These are phyloP conservation scores for Dascyllus trimaculatus DNA, from an alignment of 2,113 vertebrate species.

Conservation along the genomic window DNA sequence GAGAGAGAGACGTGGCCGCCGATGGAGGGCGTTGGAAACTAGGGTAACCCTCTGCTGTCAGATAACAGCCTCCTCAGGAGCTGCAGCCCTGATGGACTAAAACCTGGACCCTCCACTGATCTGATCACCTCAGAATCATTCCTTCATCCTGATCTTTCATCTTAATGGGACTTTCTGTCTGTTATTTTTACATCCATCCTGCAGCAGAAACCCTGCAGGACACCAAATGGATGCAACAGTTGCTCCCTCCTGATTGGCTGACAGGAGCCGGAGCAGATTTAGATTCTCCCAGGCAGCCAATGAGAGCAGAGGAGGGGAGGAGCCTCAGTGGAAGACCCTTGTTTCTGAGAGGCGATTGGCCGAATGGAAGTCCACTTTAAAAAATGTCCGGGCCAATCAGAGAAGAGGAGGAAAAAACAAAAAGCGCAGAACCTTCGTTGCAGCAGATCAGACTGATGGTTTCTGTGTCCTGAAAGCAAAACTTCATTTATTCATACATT, in stretches of 20 bases:
- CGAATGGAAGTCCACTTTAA: conserved; percentile 22
- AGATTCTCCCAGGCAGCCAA: conserved; percentile 44
- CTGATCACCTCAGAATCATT: neutral
- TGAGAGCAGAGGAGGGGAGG: conserved; percentile 27
- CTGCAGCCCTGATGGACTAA: too few relatives aligned
- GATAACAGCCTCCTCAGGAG: too few relatives aligned
- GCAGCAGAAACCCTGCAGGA: conserved; percentile 24
- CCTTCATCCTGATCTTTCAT: too few relatives aligned
- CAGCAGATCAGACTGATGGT: neutral
- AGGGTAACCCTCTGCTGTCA: conserved; percentile 39
- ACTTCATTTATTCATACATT: too few relatives aligned
- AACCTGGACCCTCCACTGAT: neutral
- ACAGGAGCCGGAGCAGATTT: conserved; percentile 13
- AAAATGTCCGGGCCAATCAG: conserved; percentile 17
- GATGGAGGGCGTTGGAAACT: conserved; percentile 80
- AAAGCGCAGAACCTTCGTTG: neutral
- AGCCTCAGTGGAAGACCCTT: neutral
- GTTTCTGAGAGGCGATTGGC: conserved; percentile 8
- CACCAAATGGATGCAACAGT: conserved; percentile 70
- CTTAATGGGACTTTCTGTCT: too few relatives aligned
- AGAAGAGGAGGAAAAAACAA: neutral
- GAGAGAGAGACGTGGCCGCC: conserved; percentile 38
- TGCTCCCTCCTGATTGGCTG: conserved; percentile 67
- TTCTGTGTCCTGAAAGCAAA: too few relatives aligned
- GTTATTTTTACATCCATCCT: too few relatives aligned